A percentile compares a stretch with the other conserved stretches of the same genome.
These are phyloP conservation scores for Poeciliopsis prolifica DNA, from an alignment of 2,113 vertebrate genomes.

Conservation along the genomic window DNA sequence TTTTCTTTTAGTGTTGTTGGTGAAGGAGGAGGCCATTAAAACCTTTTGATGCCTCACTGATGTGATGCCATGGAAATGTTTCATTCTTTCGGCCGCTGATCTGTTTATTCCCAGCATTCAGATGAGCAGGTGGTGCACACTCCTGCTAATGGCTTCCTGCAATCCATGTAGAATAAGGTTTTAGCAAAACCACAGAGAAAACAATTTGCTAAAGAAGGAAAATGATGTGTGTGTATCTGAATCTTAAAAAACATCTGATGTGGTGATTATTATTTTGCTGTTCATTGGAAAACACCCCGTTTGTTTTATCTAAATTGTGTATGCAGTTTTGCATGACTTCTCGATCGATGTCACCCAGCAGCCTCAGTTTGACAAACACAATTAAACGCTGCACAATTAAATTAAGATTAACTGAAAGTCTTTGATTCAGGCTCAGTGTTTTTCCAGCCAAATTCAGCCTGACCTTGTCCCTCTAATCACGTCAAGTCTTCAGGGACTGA, in stretches of 20 bases:
- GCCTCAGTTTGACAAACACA: conserved; percentile 9
- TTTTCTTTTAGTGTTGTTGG: no score
- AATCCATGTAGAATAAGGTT: background rate
- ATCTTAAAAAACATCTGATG: background rate
- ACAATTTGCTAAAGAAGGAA: background rate
- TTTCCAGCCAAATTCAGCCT: conserved; percentile 10
- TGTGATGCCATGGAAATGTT: background rate
- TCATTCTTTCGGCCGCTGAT: background rate
- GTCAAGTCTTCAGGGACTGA: conserved; percentile 36
- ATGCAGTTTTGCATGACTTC: background rate
- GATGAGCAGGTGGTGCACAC: conserved; percentile 6
- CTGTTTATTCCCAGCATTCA: conserved; percentile 10
- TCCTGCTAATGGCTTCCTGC: conserved; percentile 9
- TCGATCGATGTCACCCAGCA: background rate
- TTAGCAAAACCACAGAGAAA: background rate
- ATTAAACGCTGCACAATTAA: conserved; percentile 18
- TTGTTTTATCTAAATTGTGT: conserved; percentile 1
- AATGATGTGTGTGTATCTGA: background rate
- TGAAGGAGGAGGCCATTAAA: background rate
- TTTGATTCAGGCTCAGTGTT: conserved; percentile 7
- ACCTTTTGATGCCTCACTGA: background rate
- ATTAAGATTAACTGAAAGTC: conserved; percentile 19
- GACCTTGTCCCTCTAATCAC: conserved; percentile 32
- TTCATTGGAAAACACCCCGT: background rate
- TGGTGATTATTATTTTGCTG: background rate